Base-by-base conservation (phyloP, 2,113 vertebrate species). In the Zosterops pallidus region DNA sequence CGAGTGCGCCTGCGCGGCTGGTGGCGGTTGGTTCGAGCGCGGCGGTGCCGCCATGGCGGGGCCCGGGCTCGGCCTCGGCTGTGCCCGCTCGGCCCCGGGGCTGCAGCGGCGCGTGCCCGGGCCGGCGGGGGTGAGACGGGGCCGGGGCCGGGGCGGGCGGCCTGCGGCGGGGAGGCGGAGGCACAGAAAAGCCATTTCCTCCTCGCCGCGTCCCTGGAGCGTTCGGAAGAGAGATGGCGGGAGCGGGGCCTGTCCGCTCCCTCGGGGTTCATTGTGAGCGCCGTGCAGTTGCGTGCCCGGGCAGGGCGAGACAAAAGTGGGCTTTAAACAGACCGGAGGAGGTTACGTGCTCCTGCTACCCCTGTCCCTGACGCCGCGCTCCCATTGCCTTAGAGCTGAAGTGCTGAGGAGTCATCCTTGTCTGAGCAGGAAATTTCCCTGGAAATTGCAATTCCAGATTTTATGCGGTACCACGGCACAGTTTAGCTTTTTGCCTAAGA, bases 221-320 rank as follows among this genome's bases (percentile, higher is more conserved):
- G 47, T 33, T 20, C 0, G 63, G 35, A 17, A 20, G 11, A 20
- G 11, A 13, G 19, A 2, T 7, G 11, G 19, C 6, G 56, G 29
- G 41, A 4, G 39, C 18, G 20, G 59, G 35, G 5, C 4, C 15
- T 9, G 28, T 21, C 23, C 39, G 14, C 6, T 46, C 33, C 41
- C 13, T 2, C 2, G 47, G 24, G 7, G 19, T 2, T 65, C 28
- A 0, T 4, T n/a, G 50, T 11, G 5, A 37, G 5, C 31, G 1
- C n/a, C 1, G 63, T 2, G 29, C 19, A 5, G 0, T 11, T 28
- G 7, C 8, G 1, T 3, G 2, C 18, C 6, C 5, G 9, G 18
- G 6, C 24, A 2, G 31, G 2, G 42, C 9, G 25, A 23, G 56
- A 15, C 15, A 1, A 7, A 42, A 35, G 0, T 0, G 42, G 42